A percentile compares a stretch with the other conserved stretches of the same genome.
phyloP scores from a whole-genome alignment of 2,888 invertebrate species.

The Drosophila atripex region DNA sequence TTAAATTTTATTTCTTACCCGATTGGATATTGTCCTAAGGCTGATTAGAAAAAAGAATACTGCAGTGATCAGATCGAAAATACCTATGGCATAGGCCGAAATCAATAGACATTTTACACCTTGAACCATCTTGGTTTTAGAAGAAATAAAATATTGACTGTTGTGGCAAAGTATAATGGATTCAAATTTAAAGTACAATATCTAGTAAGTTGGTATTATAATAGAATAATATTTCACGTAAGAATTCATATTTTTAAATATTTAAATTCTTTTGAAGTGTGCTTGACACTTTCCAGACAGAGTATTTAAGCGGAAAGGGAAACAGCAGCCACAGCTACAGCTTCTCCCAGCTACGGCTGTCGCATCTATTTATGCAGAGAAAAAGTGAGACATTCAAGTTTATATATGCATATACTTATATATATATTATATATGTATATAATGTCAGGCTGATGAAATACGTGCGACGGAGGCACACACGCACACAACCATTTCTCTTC shows the following conservation, averaged over 20 bases:
- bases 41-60: slow-evolving; percentile 51
- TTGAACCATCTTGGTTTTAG: not conserved
- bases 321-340: slow-evolving; percentile 62
- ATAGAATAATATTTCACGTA: not conserved
- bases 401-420: slow-evolving; percentile 25
- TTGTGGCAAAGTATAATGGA: not conserved
- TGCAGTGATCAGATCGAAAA: slow-evolving; percentile 60
- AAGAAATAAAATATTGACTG: not conserved
- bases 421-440: slow-evolving; percentile 38
- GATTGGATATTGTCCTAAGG: slow-evolving; percentile 31
- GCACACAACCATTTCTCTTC: slow-evolving; percentile 29
- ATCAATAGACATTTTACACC: slow-evolving; percentile 29
- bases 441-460: slow-evolving; percentile 74
- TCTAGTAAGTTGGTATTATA: no score
- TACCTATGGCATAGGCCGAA: slow-evolving; percentile 57
- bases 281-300: not conserved
- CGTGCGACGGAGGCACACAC: slow-evolving; percentile 58
- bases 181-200: not conserved
- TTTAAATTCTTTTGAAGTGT: not conserved
- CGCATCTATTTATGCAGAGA: slow-evolving; percentile 73
- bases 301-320: slow-evolving; percentile 65
- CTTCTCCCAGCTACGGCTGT: slow-evolving; percentile 47
- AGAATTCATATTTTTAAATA: not conserved
- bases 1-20: slow-evolving; percentile 41
- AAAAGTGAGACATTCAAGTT: slow-evolving; percentile 30